Evolutionary conservation across 2,888 invertebrate species (phyloP), one percentile per base, ranked within the genome.

Genomic region (Nomada flava): DNA sequence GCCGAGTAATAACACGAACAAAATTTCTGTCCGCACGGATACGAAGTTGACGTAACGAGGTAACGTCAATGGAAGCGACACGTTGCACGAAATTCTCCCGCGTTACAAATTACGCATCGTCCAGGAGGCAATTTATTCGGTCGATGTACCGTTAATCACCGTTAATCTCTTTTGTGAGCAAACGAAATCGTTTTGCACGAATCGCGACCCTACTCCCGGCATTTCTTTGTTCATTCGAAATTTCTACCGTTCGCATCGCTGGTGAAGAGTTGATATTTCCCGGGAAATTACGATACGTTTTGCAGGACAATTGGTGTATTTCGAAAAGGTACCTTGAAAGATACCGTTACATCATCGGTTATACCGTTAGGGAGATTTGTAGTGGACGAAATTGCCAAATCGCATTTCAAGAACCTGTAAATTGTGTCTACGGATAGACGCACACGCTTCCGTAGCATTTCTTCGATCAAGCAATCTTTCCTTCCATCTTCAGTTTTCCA

Each of bases 81-180:
- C 23, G 50, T 18, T 20, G 18, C 13, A 29, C 23, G 3, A 59
- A 59, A 59, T 50, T 74, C 47, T 36, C 11, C 57, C 15, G 11
- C n/a, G 18, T 42, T 50, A 69, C 44, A 29, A 36, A 18, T 50
- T 47, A 57, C 13, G 52, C 7, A 18, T 60, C 59, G 64, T 78
- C 76, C 64, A 13, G 70, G 63, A 81, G 44, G 47, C 47, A 65
- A 77, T 76, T 86, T 79, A 79, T 80, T 84, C 86, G 81, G 73
- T 79, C 87, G 74, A 73, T 68, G 76, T 86, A 86, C 88, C 83
- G 86, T 86, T 77, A 85, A 85, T 79, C 64, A 86, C 88, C 83
- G 86, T 86, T 77, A 85, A 85, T 79, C 64, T 57, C 29, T 53
- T 62, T 9, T 9, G 10, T n/a, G 59, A 23, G 47, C 44, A 44